Evolutionary conservation across 1,140 invertebrate genomes (phyloP), one percentile per base, ranked within the genome.

Genomic region (Pteromalus puparum): DNA sequence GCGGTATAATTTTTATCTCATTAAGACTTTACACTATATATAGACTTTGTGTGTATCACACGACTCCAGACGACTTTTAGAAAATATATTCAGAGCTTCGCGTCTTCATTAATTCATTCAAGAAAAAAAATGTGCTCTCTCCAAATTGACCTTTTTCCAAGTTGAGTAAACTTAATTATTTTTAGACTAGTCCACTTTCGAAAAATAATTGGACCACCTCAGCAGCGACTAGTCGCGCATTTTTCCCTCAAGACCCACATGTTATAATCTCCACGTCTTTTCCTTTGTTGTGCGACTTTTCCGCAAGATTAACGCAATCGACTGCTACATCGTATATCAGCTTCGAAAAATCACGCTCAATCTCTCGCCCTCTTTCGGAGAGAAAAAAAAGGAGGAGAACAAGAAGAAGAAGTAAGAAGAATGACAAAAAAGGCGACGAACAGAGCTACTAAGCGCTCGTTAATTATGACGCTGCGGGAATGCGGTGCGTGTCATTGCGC

Each of bases 161-260:
- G 38, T 34, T 46, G 38, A 75, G 18, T 75, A 24, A 75, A 42
- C 38, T 46, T 75, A 75, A 46, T 75, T 42, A 75, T 75, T 75
- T 75, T 75, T 75, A 75, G 34, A 46, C 5, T 38, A 42, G n/a
- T n/a, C 34, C 18, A 46, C 38, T 75, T 75, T n/a, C 46, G 21
- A 61, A 61, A 61, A 61, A 61, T 61, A 61, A 61, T 61, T 61
- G 18, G 53, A 61, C 21, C 53, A 61, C 7, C 53, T 61, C 6
- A 61, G 53, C 53, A 61, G 21, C 18, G 21, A 42, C 38, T 42
- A 42, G 38, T 42, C 38, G 7, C 38, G 6, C 10, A 42, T 21
- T 18, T 53, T 53, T 53, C 48, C 18, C 48, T n/a, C 48, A 53
- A 53, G 48, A 53, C 1, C 2, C 12, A 53, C 12, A 48, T 15